Evolutionary conservation across 2,113 vertebrate species (phyloP).

Genomic region (Sylvilagus bachmani): DNA sequence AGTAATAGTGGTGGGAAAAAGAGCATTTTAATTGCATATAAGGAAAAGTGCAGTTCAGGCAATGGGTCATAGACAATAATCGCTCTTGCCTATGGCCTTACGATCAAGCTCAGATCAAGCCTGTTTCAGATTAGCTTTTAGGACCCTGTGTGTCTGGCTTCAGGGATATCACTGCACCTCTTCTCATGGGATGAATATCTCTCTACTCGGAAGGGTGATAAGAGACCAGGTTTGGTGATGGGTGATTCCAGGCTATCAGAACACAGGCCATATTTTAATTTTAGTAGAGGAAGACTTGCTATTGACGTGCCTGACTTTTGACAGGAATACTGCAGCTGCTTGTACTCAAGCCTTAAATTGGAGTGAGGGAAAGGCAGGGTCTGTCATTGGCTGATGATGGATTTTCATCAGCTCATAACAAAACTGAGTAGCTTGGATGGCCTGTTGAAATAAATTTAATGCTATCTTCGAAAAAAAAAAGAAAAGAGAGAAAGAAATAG

Average conservation of each 20-base stretch:
- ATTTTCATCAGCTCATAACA: slow-evolving; percentile 86
- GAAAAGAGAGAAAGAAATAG: slow-evolving; percentile 65
- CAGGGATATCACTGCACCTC: slow-evolving; percentile 9
- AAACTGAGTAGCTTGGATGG: slow-evolving; percentile 84
- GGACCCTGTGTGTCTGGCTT: slow-evolving; percentile 35
- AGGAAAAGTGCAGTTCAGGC: not conserved
- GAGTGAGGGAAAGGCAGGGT: slow-evolving; percentile 76
- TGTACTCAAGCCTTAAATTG: slow-evolving; percentile 79
- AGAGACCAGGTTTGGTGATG: slow-evolving; percentile 11
- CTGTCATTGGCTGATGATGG: slow-evolving; percentile 81
- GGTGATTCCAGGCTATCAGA: slow-evolving; percentile 47
- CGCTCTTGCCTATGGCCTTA: not conserved
- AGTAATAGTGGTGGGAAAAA: not conserved
- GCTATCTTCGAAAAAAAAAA: slow-evolving; percentile 64
- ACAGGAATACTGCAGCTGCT: slow-evolving; percentile 80
- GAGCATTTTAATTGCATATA: not conserved
- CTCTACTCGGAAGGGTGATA: slow-evolving; percentile 53
- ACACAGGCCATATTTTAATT: slow-evolving; percentile 73
- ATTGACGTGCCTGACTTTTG: slow-evolving; percentile 71
- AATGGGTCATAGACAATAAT: slow-evolving; percentile 24
- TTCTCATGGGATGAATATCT: slow-evolving; percentile 59
- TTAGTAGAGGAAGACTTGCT: slow-evolving; percentile 77
- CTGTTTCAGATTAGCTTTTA: slow-evolving; percentile 53
- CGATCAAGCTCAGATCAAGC: slow-evolving; percentile 35
- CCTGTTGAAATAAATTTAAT: slow-evolving; percentile 86